Evolutionary conservation across 1,140 invertebrate species (phyloP), one percentile per base, ranked within the genome.

Genomic region (Listronotus bonariensis): DNA sequence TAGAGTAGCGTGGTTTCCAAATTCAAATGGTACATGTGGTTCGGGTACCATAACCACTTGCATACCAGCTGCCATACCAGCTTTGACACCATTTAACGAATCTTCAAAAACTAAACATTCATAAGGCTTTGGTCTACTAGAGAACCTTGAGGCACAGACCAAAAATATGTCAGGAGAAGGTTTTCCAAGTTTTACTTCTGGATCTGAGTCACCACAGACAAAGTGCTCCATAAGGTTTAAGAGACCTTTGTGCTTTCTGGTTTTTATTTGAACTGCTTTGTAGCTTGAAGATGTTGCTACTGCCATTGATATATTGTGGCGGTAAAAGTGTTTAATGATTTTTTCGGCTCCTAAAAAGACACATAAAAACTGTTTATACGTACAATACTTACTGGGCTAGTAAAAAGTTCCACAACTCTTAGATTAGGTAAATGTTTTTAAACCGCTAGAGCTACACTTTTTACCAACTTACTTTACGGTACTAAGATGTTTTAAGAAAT

Each of bases 81-180:
- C 91, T 67, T 86, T 80, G 1, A 95, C 92, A 8, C 96, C 96
- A 80, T 95, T 93, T 0, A 91, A 89, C 0, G 95, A 91, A 80
- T 97, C 95, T 81, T 98, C 96, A 77, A 97, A 96, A 0, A 97
- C 95, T 46, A 36, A 36, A 36, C 34, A 36, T 36, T 36, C 34
- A 36, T 40, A 36, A 40, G 89, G 84, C 41, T 85, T 72, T 2
- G 91, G 89, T 55, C 84, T 86, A 67, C 89, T 86, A 0, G 83
- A 74, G 77, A 98, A 98, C 67, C 94, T 82, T 3, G 83, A 81
- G 3, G 93, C 92, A 63, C 92, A 91, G 1, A 96, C 85, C 8
- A 95, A 77, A 77, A 96, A 99, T 73, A 95, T 93, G 79, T 97
- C 95, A 0, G 96, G 96, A 65, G 87, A 86, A 8, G 96, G 96